A percentile compares a stretch with the other conserved stretches of the same genome.
Evolutionary conservation across 92 coral and sea anemone species (phyloP).

Genomic region (Phenganax marumi): DNA sequence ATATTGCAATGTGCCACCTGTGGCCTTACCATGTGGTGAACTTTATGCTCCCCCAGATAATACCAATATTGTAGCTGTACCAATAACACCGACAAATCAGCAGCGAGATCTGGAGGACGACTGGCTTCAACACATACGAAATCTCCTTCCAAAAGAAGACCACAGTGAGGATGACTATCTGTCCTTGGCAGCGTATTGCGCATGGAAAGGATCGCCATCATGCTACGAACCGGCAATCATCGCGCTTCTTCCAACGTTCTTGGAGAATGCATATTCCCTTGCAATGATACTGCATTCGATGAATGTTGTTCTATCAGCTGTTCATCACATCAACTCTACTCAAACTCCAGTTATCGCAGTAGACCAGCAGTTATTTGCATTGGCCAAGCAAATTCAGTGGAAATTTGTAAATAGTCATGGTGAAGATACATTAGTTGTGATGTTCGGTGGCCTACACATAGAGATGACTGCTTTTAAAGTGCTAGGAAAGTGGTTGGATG

Average conservation of each 20-base stretch:
- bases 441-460: conserved; percentile 57
- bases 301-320: conserved; percentile 40
- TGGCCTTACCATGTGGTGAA: not conserved
- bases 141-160: conserved; percentile 13
- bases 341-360: conserved; percentile 52
- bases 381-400: conserved; percentile 64
- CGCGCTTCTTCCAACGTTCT: conserved; percentile 30
- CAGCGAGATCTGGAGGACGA: conserved; percentile 4
- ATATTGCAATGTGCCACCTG: conserved; percentile 14
- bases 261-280: conserved; percentile 49
- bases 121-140: conserved; percentile 16
- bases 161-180: conserved; percentile 29
- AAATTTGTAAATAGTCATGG: conserved; percentile 17
- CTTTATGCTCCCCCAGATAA: not conserved
- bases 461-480: conserved; percentile 56
- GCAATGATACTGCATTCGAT: conserved; percentile 64
- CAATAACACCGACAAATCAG: not conserved
- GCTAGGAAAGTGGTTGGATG: conserved; percentile 45
- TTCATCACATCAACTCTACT: conserved; percentile 38
- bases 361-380: conserved; percentile 56
- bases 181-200: conserved; percentile 48
- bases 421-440: conserved; percentile 39
- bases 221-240: conserved; percentile 33
- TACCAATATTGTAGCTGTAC: not conserved
- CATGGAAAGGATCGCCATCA: conserved; percentile 6